Evolutionary conservation across 2,113 vertebrate species (phyloP), one percentile per base, ranked within the genome.

Genomic region (Oxygymnocypris stewartii): DNA sequence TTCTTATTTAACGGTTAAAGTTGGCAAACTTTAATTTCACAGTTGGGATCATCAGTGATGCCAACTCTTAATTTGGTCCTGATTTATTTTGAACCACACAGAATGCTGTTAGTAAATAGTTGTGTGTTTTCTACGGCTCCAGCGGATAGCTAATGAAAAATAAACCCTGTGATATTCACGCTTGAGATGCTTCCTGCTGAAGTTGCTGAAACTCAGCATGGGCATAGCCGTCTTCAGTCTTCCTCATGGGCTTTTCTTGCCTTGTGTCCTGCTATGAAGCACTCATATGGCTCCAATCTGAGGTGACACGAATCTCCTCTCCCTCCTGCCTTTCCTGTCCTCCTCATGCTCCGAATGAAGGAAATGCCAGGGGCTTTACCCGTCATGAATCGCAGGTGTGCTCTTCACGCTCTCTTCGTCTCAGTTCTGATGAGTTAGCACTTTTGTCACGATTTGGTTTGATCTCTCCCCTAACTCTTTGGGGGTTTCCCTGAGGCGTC

Each of bases 221-320:
- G 25, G 57, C 6, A 25, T 25, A n/a, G 51, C 13, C 31, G 54
- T 42, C 25, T 61, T 42, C 0, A 25, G 18, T n/a, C 20, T 61
- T 63, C n/a, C 51, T 57, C 57, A 12, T 23, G 31, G 11, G 25
- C 54, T 63, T 12, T 63, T 23, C 49, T 42, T 76, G 10, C 51
- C 28, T n/a, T 5, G 44, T 6, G 3, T 84, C 69, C 63, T 6
- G 18, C 25, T 79, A 28, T 23, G 73, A 77, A 37, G 16, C 37
- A 18, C 47, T 85, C 84, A 65, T 85, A 77, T 85, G 84, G n/a
- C 78, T 85, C 54, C 54, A 85, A 85, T 85, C 84, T 76, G 84
- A 77, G 74, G 84, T 85, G 73, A 77, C 84, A 63, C 73, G 14
- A 40, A 23, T 25, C 73, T 67, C 79, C 37, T 81, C 37, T 51